Evolutionary conservation across 2,888 invertebrate species (phyloP).

Genomic region (Agonopterix heracliana): DNA sequence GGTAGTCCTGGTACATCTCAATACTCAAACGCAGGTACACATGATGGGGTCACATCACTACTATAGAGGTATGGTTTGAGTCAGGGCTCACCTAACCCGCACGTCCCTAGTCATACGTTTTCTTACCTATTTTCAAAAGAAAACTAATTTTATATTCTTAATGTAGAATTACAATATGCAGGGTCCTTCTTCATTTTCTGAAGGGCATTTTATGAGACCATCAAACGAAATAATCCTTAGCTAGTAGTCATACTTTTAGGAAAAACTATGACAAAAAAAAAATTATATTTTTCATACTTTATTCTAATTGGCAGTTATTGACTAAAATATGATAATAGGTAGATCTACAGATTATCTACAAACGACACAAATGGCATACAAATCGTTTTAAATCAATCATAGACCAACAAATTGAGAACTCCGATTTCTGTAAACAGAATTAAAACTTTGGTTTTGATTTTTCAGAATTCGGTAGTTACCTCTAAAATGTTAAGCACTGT

Average conservation of each 20-base stretch:
- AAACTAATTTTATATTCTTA: no score
- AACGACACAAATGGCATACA: conserved; percentile 57
- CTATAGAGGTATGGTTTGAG: no score
- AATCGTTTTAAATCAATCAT: conserved; percentile 40
- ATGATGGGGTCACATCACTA: no score
- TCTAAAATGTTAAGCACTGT: conserved; percentile 8
- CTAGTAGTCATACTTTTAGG: no score
- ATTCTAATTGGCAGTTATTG: conserved; percentile 62
- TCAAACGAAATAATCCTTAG: no score
- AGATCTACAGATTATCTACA: conserved; percentile 43
- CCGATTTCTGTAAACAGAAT: conserved; percentile 33
- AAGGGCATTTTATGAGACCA: no score
- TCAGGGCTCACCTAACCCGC: no score
- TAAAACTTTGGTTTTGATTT: conserved; percentile 49
- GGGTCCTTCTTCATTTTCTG: not conserved
- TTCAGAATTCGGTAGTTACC: conserved; percentile 27
- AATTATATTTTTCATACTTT: conserved; percentile 17
- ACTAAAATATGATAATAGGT: conserved; percentile 45
- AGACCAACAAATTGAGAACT: conserved; percentile 23
- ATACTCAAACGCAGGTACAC: no score
- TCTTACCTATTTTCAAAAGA: not conserved
- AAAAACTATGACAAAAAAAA: not conserved
- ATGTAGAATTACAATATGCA: no score
- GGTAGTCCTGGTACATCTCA: no score
- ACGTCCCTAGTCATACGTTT: no score